Percentiles rank a stretch among this genome's conserved stretches.
Evolutionary conservation across 2,113 vertebrate genomes (phyloP).

Genomic region (Rutilus rutilus): DNA sequence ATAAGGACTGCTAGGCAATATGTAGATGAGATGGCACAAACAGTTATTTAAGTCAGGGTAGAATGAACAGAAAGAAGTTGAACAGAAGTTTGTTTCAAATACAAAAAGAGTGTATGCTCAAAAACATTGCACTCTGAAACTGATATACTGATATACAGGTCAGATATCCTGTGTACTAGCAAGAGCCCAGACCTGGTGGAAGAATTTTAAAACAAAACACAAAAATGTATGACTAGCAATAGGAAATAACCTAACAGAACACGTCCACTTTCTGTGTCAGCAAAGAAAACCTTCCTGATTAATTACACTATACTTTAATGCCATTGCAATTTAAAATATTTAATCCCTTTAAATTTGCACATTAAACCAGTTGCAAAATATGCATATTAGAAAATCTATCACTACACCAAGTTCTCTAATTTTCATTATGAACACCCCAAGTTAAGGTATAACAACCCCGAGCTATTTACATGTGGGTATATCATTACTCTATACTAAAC

Average conservation of each 20-base stretch:
- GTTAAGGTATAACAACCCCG: slow-evolving; percentile 3
- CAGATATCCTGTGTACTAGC: neutral
- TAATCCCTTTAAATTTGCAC: neutral
- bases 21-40: neutral
- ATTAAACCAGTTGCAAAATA: neutral
- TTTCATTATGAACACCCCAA: neutral
- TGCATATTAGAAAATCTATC: neutral
- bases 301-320: neutral
- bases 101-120: neutral
- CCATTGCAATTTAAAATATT: neutral
- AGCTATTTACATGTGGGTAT: neutral
- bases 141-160: neutral
- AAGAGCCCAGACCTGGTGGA: neutral
- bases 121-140: neutral
- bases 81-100: neutral
- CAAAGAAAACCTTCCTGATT: neutral
- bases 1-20: neutral
- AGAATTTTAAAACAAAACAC: too few relatives aligned
- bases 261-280: neutral
- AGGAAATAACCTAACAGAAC: neutral
- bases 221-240: neutral
- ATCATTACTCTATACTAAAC: neutral
- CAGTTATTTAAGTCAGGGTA: neutral
- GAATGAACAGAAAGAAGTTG: neutral
- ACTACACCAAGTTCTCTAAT: neutral